These are phyloP conservation scores for Indicator indicator DNA, from an alignment of 2,113 vertebrate genomes.

Conservation along the genomic window DNA sequence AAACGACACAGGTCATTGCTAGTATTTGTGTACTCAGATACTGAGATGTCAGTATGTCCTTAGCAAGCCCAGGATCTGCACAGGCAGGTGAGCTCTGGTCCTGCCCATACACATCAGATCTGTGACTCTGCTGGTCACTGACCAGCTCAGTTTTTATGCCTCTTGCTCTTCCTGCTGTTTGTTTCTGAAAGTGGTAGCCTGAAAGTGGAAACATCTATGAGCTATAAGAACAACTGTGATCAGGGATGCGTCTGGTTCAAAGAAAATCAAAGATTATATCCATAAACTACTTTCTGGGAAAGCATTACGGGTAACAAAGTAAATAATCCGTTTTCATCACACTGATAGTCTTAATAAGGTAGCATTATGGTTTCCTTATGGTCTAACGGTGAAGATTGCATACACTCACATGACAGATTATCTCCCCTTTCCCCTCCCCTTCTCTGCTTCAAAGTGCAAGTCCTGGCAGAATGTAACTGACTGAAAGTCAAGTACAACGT, in stretches of 20 bases:
- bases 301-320: conserved; percentile 13
- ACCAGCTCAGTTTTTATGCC: not conserved
- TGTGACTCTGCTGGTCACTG: not conserved
- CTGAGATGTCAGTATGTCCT: not conserved
- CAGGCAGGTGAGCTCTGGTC: not conserved
- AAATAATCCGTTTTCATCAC: conserved; percentile 34
- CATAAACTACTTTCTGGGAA: conserved; percentile 15
- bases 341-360: conserved; percentile 27
- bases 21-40: not conserved
- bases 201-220: not conserved
- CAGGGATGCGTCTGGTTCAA: not conserved
- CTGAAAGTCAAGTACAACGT: not conserved
- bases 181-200: not conserved
- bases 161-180: not conserved
- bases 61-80: not conserved
- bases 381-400: not conserved
- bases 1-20: not conserved
- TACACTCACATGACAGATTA: not conserved
- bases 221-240: not conserved
- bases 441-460: not conserved
- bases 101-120: not conserved
- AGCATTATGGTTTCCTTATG: not conserved
- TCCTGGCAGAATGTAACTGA: not conserved
- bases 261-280: conserved; percentile 1
- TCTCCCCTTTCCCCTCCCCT: not conserved